phyloP scores from a whole-genome alignment of 1,140 invertebrate species.

The Drosophila baimaii region DNA sequence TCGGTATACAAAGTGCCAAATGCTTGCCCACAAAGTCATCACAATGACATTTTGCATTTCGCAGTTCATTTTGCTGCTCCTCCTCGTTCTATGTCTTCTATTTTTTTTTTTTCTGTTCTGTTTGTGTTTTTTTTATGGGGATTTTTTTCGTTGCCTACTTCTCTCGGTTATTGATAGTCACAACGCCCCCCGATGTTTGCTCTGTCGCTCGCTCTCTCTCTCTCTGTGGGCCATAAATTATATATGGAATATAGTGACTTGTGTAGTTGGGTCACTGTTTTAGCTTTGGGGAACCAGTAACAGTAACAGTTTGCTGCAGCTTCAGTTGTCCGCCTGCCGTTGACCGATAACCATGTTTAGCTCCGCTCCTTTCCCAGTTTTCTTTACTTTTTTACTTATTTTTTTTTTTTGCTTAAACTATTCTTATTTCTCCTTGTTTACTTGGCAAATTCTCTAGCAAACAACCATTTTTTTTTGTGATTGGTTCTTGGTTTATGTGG shows the following conservation, averaged over 20 bases:
- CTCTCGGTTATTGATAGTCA: slow-evolving; percentile 31
- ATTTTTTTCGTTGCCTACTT: slow-evolving; percentile 33
- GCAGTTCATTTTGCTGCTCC: slow-evolving; percentile 35
- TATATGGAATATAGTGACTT: slow-evolving; percentile 26
- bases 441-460: slow-evolving; percentile 67
- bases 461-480: slow-evolving; percentile 8
- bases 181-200: slow-evolving; percentile 3
- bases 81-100: not conserved
- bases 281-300: too few species aligned
- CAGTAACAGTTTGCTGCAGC: slow-evolving; percentile 18
- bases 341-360: slow-evolving; percentile 43
- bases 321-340: slow-evolving; percentile 41
- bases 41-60: slow-evolving; percentile 63
- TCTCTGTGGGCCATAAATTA: slow-evolving; percentile 18
- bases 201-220: not conserved
- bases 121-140: slow-evolving; percentile 18
- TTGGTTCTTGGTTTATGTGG: slow-evolving; percentile 23
- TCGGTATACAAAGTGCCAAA: slow-evolving; percentile 45
- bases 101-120: slow-evolving; percentile 5
- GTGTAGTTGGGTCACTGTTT: slow-evolving; percentile 12
- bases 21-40: slow-evolving; percentile 56
- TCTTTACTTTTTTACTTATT: not conserved
- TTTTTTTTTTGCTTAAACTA: slow-evolving; percentile 1
- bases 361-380: not conserved
- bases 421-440: slow-evolving; percentile 11